Percentiles rank a stretch among this genome's conserved stretches.
Conservation (phyloP, 2,113 vertebrate genomes). For the Bubo blakistoni region DNA sequence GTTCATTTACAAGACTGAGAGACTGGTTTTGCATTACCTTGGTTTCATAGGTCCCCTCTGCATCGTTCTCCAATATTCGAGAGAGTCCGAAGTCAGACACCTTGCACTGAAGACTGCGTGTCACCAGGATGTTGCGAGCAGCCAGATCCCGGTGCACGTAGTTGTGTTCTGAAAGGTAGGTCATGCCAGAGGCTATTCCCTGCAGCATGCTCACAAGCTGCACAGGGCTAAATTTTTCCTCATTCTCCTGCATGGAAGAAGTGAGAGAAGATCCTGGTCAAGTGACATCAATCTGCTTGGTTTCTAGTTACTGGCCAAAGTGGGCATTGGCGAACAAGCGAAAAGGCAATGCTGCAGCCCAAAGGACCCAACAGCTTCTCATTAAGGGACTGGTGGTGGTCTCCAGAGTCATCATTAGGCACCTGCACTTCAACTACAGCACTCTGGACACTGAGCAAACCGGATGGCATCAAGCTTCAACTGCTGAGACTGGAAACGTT, state of each 20-base stretch:
- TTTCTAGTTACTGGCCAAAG: neutral
- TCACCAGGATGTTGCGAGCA: constrained; percentile 79
- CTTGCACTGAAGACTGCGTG: constrained; percentile 75
- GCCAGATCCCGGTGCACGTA: constrained; percentile 79
- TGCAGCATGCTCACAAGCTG: constrained; percentile 80
- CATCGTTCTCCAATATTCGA: constrained; percentile 70
- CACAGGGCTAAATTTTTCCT: constrained; percentile 73
- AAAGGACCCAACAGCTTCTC: neutral
- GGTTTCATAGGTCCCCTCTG: constrained; percentile 78
- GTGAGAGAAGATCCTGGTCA: neutral
- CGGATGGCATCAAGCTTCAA: neutral
- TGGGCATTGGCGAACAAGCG: neutral
- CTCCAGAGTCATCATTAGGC: neutral
- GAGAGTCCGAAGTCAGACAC: constrained; percentile 80
- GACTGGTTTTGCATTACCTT: constrained; percentile 52
- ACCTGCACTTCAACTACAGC: neutral
- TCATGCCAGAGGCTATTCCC: constrained; percentile 81
- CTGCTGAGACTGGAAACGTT: neutral
- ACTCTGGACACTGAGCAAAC: neutral
- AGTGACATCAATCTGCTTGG: neutral
- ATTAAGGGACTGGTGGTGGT: neutral
- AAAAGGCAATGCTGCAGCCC: neutral
- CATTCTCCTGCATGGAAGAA: constrained; percentile 63
- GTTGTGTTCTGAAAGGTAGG: constrained; percentile 77
- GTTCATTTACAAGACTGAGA: neutral